Percentiles rank a stretch among this genome's conserved stretches.
phyloP scores from a whole-genome alignment of 2,113 vertebrate species.

The Boulengerochromis microlepis region DNA sequence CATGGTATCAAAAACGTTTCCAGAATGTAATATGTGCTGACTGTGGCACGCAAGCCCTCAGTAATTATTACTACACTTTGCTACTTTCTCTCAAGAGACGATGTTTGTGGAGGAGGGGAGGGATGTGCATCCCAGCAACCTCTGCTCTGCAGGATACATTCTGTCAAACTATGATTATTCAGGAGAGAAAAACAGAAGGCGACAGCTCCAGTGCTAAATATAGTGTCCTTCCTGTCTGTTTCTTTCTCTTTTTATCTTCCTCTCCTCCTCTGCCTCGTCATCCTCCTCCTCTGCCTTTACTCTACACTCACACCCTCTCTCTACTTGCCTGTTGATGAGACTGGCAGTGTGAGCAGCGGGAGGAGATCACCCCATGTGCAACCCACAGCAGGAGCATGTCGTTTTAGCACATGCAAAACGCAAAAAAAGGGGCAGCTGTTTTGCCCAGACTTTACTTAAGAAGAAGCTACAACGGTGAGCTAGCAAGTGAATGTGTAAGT shows the following conservation, averaged over 20 bases:
- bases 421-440: neutral
- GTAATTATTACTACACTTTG: conserved; percentile 46
- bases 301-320: conserved; percentile 35
- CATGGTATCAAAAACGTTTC: neutral
- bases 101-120: neutral
- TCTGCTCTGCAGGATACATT: conserved; percentile 64
- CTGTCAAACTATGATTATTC: conserved; percentile 70
- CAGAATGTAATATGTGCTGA: conserved; percentile 3
- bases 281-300: conserved; percentile 37
- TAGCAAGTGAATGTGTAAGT: neutral
- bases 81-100: conserved; percentile 44
- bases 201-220: conserved; percentile 74
- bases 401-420: conserved; percentile 20
- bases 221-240: conserved; percentile 67
- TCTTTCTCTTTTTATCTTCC: conserved; percentile 43
- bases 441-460: neutral
- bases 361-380: conserved; percentile 12
- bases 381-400: conserved; percentile 11
- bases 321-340: conserved; percentile 41
- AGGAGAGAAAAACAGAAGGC: conserved; percentile 66
- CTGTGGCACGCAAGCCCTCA: conserved; percentile 46
- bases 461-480: neutral
- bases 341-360: conserved; percentile 9
- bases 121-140: conserved; percentile 63
- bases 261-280: conserved; percentile 31